phyloP scores from a whole-genome alignment of 2,888 invertebrate genomes.

The Arrhopalites spinosus region DNA sequence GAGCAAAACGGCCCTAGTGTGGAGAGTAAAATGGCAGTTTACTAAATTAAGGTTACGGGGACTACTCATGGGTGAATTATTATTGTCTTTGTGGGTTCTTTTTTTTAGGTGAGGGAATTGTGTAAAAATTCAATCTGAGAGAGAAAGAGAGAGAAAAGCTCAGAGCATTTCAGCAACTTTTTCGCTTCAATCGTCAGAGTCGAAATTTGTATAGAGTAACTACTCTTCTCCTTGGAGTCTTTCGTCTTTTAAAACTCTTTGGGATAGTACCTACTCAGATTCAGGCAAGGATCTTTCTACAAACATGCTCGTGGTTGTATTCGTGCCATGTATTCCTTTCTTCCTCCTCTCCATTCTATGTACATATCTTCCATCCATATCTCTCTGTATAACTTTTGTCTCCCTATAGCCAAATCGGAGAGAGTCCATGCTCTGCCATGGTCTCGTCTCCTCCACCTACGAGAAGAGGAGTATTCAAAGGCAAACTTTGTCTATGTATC shows the following conservation, averaged over 20 bases:
- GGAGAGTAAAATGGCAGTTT: constrained; percentile 41
- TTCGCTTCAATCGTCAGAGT: neutral
- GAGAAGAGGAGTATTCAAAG: constrained; percentile 4
- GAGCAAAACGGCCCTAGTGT: constrained; percentile 23
- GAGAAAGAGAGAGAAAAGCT: constrained; percentile 5
- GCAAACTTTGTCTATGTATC: neutral
- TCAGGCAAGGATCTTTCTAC: no score
- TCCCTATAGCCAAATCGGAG: no score
- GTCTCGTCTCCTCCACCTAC: no score
- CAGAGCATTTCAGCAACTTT: neutral
- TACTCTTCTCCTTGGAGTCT: neutral
- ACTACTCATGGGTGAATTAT: constrained; percentile 49
- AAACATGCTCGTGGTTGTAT: no score
- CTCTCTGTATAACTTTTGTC: no score
- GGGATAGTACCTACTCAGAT: no score
- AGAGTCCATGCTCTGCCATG: no score
- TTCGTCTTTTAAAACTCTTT: neutral
- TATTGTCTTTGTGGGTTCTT: constrained; percentile 41
- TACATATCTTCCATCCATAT: no score
- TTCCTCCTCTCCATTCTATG: no score
- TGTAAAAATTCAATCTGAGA: constrained; percentile 33
- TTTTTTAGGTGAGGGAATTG: constrained; percentile 24
- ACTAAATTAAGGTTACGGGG: constrained; percentile 46
- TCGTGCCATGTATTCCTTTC: no score
- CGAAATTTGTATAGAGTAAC: neutral